phyloP scores from a whole-genome alignment of 2,888 invertebrate genomes.

The Lasioglossum villosulum region DNA sequence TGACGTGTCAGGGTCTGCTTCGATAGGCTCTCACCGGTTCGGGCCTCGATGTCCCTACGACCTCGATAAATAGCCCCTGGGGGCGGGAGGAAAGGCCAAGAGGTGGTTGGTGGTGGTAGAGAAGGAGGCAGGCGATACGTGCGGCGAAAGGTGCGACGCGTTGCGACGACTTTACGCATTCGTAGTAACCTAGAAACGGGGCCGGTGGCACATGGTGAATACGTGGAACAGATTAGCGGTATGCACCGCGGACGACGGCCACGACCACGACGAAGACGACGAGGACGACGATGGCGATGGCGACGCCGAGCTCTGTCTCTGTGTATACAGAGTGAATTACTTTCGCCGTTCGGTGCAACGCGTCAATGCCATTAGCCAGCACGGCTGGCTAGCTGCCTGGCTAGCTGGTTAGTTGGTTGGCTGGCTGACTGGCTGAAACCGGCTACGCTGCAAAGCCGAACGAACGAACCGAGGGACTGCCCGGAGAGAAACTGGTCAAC shows the following conservation, averaged over 20 bases:
- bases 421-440: constrained; percentile 59
- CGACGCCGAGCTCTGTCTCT: constrained; percentile 20
- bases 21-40: not conserved
- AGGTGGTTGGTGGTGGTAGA: not conserved
- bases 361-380: constrained; percentile 78
- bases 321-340: constrained; percentile 73
- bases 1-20: not conserved
- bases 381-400: constrained; percentile 49
- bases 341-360: constrained; percentile 77
- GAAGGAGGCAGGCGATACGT: constrained; percentile 45
- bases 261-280: constrained; percentile 27
- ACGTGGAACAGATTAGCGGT: constrained; percentile 72
- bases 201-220: constrained; percentile 66
- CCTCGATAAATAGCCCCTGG: constrained; percentile 64
- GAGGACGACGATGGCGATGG: constrained; percentile 39
- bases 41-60: constrained; percentile 46
- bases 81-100: constrained; percentile 48
- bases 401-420: constrained; percentile 48
- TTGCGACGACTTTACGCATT: constrained; percentile 70
- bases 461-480: constrained; percentile 64
- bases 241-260: constrained; percentile 37
- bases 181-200: constrained; percentile 80
- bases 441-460: constrained; percentile 25
- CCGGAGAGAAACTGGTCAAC: constrained; percentile 76
- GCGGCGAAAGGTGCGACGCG: constrained; percentile 68